Conservation (phyloP, 2,113 vertebrate genomes). For the Alligator mississippiensis region DNA sequence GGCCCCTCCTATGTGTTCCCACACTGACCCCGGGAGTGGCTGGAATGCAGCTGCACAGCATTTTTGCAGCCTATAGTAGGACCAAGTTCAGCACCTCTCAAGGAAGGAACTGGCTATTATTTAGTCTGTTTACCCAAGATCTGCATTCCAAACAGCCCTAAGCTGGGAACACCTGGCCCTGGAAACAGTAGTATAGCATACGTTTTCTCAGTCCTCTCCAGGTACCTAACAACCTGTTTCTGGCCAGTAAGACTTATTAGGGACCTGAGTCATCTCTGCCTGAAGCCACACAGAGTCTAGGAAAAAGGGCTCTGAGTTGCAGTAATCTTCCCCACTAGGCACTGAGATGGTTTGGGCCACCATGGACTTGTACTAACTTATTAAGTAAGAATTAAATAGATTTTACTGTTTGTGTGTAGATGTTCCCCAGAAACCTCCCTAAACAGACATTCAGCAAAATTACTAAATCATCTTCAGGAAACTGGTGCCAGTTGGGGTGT, state of each 20-base stretch:
- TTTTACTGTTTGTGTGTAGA: neutral
- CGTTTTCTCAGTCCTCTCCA: neutral
- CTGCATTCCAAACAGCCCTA: neutral
- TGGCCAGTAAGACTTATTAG: neutral
- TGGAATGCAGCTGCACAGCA: slow-evolving; percentile 1
- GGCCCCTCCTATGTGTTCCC: neutral
- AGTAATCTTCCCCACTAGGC: too few species aligned
- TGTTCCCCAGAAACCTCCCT: neutral
- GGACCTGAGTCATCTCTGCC: neutral
- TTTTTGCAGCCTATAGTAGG: neutral
- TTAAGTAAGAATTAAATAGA: too few species aligned
- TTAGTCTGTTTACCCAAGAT: neutral
- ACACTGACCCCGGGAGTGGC: neutral
- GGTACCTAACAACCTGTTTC: neutral
- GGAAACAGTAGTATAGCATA: too few species aligned
- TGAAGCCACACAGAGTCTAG: too few species aligned
- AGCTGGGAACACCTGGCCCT: neutral
- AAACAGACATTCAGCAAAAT: neutral
- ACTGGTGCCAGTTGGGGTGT: neutral
- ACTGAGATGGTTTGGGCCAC: too few species aligned
- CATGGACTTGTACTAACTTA: too few species aligned
- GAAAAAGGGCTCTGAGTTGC: too few species aligned
- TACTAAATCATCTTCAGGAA: neutral
- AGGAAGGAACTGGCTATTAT: neutral
- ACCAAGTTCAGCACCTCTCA: neutral